Conservation (phyloP, 2,113 vertebrate species). For the Varanus salvator region DNA sequence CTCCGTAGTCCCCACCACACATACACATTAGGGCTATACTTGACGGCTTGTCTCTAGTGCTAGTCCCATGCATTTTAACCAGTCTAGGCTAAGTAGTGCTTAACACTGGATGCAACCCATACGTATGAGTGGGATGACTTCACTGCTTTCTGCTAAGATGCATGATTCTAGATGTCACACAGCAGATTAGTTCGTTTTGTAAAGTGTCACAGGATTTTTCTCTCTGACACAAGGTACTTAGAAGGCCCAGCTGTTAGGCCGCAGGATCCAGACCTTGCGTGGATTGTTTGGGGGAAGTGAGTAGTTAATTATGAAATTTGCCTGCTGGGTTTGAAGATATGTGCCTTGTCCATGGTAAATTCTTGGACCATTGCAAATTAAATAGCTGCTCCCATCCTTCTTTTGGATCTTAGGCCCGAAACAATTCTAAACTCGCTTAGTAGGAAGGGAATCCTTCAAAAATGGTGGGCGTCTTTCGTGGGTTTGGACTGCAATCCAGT, state of each 20-base stretch:
- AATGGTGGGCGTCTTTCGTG: too few relatives aligned
- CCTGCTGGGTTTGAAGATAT: not conserved
- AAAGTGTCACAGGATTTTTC: not conserved
- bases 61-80: too few relatives aligned
- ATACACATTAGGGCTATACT: too few relatives aligned
- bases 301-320: not conserved
- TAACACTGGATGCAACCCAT: too few relatives aligned
- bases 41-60: too few relatives aligned
- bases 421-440: not conserved
- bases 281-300: not conserved
- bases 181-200: not conserved
- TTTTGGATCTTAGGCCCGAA: not conserved
- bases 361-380: not conserved
- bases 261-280: too few relatives aligned
- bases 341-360: not conserved
- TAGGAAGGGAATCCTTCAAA: not conserved
- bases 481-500: not conserved
- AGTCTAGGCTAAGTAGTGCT: too few relatives aligned
- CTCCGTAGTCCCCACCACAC: too few relatives aligned
- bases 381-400: too few relatives aligned
- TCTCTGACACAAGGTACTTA: not conserved
- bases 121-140: too few relatives aligned
- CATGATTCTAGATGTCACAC: not conserved
- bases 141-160: not conserved
- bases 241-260: too few relatives aligned